phyloP scores from a whole-genome alignment of 2,888 invertebrate genomes.

The Corbicula japonica region DNA sequence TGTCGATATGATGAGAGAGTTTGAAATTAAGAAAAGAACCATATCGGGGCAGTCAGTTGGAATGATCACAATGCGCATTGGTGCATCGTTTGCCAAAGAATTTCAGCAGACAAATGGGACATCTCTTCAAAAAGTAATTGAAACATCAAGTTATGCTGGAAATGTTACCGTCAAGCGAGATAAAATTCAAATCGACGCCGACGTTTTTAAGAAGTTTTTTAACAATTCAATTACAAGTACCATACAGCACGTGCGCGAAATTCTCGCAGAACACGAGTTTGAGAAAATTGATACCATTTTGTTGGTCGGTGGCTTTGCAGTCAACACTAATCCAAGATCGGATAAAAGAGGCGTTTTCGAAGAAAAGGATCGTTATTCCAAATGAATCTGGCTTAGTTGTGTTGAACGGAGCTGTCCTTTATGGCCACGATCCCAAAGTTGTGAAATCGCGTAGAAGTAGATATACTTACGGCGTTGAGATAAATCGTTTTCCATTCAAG shows the following conservation, averaged over 20 bases:
- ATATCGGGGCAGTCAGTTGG: conserved; percentile 18
- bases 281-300: conserved; percentile 44
- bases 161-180: conserved; percentile 34
- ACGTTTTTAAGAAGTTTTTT: conserved; percentile 40
- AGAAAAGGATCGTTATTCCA: conserved; percentile 50
- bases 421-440: conserved; percentile 42
- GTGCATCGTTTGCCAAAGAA: conserved; percentile 22
- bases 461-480: conserved; percentile 49
- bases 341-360: conserved; percentile 29
- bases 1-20: conserved; percentile 55
- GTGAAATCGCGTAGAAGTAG: conserved; percentile 38
- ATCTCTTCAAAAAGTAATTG: conserved; percentile 18
- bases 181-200: conserved; percentile 38
- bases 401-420: conserved; percentile 58
- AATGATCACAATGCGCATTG: conserved; percentile 49
- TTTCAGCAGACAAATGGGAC: conserved; percentile 23
- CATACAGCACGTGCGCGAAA: conserved; percentile 38
- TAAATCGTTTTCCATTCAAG: conserved; percentile 27
- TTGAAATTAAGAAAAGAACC: conserved; percentile 54
- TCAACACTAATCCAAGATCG: conserved; percentile 42
- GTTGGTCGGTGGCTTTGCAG: conserved; percentile 65
- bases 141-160: conserved; percentile 26
- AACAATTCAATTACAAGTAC: conserved; percentile 30
- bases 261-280: conserved; percentile 31
- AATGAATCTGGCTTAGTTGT: conserved; percentile 57